These are phyloP conservation scores for Clitarchus hookeri DNA, from an alignment of 2,888 invertebrate species.

Conservation along the genomic window DNA sequence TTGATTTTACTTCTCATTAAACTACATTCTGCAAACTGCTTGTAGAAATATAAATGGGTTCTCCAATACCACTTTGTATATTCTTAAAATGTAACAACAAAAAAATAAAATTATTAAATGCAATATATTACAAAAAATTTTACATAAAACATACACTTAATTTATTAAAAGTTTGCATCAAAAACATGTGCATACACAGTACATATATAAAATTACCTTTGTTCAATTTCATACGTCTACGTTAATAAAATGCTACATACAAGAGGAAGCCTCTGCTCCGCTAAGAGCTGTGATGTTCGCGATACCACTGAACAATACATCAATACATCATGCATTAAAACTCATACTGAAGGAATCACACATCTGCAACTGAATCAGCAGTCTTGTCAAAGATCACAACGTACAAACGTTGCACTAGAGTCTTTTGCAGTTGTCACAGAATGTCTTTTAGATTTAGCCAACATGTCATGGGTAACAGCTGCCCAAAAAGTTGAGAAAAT, in stretches of 20 bases:
- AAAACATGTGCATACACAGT: neutral
- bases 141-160: neutral
- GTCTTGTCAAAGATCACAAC: neutral
- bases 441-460: too few relatives aligned
- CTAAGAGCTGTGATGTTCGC: neutral
- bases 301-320: neutral
- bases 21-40: neutral
- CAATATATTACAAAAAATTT: neutral
- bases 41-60: neutral
- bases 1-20: too few relatives aligned
- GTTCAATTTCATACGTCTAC: neutral
- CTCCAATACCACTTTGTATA: neutral
- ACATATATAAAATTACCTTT: neutral
- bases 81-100: neutral
- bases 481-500: too few relatives aligned
- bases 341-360: neutral
- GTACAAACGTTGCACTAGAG: neutral
- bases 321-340: neutral
- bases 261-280: neutral
- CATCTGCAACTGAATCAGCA: neutral
- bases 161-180: neutral
- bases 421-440: too few relatives aligned
- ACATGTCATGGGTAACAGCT: too few relatives aligned
- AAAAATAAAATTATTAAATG: neutral
- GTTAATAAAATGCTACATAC: neutral